Conservation (phyloP, 35 echinoderm and acorn worm genomes). For the Amphiura filiformis region DNA sequence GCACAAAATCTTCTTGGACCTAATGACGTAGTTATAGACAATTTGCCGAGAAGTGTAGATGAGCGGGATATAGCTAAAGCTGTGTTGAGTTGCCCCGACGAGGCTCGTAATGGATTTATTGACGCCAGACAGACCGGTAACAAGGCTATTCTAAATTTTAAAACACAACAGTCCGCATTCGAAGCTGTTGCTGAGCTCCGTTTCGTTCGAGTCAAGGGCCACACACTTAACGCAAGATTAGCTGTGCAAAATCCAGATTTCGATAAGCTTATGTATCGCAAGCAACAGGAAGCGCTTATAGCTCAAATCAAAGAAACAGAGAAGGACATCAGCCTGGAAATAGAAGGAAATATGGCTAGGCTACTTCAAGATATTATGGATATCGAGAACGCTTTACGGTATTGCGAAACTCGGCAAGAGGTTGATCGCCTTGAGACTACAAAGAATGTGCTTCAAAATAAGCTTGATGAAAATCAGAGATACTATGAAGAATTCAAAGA, state of each 20-base stretch:
- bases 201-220: neutral
- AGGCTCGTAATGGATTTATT: constrained; percentile 1
- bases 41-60: neutral
- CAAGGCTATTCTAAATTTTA: neutral
- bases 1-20: neutral
- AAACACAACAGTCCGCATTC: neutral
- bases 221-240: neutral
- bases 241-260: neutral
- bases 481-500: constrained; percentile 9
- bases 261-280: neutral
- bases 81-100: neutral
- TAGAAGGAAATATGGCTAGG: neutral
- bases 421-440: neutral
- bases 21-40: constrained; percentile 11
- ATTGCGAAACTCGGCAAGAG: neutral
- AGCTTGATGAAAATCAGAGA: constrained; percentile 11
- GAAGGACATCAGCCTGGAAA: neutral
- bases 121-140: neutral
- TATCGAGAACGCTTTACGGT: neutral
- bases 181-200: constrained; percentile 22
- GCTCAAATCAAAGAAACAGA: neutral
- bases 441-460: neutral
- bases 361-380: neutral
- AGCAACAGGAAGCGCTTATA: neutral
- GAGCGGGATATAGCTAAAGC: constrained; percentile 9